Percentiles rank a stretch among this genome's conserved stretches.
phyloP scores from a whole-genome alignment of 2,888 invertebrate species.

The Punctoribates punctum region DNA sequence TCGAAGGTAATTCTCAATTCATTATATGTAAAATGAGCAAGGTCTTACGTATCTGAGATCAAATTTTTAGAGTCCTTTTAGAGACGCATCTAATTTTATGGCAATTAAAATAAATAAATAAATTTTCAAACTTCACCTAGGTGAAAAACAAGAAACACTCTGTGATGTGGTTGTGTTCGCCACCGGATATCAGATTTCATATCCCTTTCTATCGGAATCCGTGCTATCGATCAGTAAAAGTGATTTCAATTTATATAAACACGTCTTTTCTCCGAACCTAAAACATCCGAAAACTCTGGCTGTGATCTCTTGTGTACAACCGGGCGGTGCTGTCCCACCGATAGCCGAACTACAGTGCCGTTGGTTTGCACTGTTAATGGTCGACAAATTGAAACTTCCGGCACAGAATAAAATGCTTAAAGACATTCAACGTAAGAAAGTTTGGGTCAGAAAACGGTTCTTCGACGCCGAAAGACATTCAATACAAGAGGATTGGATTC shows the following conservation, averaged over 20 bases:
- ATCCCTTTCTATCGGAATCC: constrained; percentile 53
- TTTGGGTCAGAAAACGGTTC: constrained; percentile 50
- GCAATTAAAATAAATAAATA: no score
- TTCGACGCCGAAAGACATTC: constrained; percentile 46
- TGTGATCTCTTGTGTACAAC: constrained; percentile 56
- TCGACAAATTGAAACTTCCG: constrained; percentile 51
- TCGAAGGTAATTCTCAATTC: constrained; percentile 50
- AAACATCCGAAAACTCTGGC: constrained; percentile 53
- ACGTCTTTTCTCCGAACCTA: constrained; percentile 54
- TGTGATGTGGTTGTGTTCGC: constrained; percentile 53
- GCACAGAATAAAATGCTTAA: constrained; percentile 51
- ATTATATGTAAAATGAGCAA: no score
- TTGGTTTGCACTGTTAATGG: constrained; percentile 54
- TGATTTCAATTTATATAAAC: constrained; percentile 53
- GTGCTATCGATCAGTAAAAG: constrained; percentile 45
- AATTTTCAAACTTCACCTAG: background rate
- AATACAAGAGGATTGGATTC: constrained; percentile 47
- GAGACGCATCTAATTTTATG: no score
- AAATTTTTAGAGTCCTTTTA: no score
- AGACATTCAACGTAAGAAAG: constrained; percentile 51
- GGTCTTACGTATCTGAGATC: no score
- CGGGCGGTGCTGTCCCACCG: constrained; percentile 56
- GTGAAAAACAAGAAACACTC: constrained; percentile 45
- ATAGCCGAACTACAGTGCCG: constrained; percentile 57
- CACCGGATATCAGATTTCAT: constrained; percentile 53